These are phyloP conservation scores for Poecilia wingei DNA, from an alignment of 2,797 vertebrate genomes.

Conservation along the genomic window DNA sequence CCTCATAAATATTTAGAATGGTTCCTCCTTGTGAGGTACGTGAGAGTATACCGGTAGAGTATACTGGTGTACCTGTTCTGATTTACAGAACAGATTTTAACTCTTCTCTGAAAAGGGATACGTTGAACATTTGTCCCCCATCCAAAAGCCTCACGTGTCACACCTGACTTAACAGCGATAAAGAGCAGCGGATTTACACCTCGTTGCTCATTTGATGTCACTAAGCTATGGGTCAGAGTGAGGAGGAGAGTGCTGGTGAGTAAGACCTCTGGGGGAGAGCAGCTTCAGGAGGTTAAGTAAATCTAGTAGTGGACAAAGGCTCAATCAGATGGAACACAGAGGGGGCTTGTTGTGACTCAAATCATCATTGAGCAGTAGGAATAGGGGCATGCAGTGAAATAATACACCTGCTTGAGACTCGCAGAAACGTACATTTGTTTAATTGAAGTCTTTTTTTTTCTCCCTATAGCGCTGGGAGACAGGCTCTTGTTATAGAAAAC, in stretches of 20 bases:
- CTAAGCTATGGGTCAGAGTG: conserved; percentile 53
- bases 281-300: conserved; percentile 69
- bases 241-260: conserved; percentile 56
- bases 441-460: not conserved
- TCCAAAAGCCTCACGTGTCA: conserved; percentile 42
- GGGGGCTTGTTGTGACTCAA: conserved; percentile 28
- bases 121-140: conserved; percentile 13
- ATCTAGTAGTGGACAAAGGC: conserved; percentile 62
- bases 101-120: conserved; percentile 1
- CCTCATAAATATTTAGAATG: not conserved
- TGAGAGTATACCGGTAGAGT: not conserved
- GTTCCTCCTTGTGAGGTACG: not conserved
- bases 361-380: conserved; percentile 30
- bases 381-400: conserved; percentile 1
- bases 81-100: not conserved
- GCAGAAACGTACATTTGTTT: conserved; percentile 1
- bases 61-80: not conserved
- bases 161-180: conserved; percentile 54
- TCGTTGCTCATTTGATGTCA: conserved; percentile 64
- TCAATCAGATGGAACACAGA: conserved; percentile 46
- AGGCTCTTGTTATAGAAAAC: conserved; percentile 37
- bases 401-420: conserved; percentile 15
- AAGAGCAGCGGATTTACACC: conserved; percentile 70
- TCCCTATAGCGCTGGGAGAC: conserved; percentile 26
- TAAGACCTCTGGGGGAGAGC: conserved; percentile 51